Percentiles rank a stretch among this genome's conserved stretches.
Conservation (phyloP, 2,113 vertebrate species). For the Oreocharis arfaki region DNA sequence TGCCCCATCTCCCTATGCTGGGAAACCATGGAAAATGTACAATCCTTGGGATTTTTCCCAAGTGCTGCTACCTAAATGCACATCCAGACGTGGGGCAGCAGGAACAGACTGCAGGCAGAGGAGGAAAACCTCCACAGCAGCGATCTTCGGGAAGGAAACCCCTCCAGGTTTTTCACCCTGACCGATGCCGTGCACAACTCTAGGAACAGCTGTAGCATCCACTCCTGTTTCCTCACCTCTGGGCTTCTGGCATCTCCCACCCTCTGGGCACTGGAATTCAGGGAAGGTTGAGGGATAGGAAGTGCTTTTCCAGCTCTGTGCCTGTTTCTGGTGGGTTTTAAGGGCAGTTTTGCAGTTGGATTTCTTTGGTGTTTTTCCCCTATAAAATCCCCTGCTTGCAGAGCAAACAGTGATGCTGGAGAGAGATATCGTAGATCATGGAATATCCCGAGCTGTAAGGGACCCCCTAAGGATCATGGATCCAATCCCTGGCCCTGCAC, state of each 20-base stretch:
- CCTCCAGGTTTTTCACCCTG: too few relatives aligned
- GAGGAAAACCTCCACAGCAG: not conserved
- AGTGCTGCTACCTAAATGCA: not conserved
- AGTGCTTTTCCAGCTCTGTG: not conserved
- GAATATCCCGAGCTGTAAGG: not conserved
- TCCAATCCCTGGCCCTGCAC: not conserved
- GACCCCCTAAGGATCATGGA: not conserved
- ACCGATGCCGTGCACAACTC: fast-evolving
- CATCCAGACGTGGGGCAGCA: not conserved
- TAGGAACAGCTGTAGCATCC: not conserved
- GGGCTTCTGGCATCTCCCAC: not conserved
- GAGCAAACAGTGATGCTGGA: not conserved
- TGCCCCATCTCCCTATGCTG: not conserved
- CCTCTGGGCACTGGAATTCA: fast-evolving
- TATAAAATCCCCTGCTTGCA: not conserved
- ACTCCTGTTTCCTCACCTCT: not conserved
- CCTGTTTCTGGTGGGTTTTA: not conserved
- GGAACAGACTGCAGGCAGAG: not conserved
- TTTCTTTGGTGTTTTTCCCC: not conserved
- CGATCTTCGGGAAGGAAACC: not conserved
- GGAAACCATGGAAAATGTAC: fast-evolving
- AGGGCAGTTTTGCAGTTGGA: not conserved
- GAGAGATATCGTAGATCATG: not conserved
- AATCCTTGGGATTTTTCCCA: not conserved
- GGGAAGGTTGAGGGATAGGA: not conserved